Evolutionary conservation across 2,113 vertebrate genomes (phyloP).

Genomic region (Dasyornis broadbenti): DNA sequence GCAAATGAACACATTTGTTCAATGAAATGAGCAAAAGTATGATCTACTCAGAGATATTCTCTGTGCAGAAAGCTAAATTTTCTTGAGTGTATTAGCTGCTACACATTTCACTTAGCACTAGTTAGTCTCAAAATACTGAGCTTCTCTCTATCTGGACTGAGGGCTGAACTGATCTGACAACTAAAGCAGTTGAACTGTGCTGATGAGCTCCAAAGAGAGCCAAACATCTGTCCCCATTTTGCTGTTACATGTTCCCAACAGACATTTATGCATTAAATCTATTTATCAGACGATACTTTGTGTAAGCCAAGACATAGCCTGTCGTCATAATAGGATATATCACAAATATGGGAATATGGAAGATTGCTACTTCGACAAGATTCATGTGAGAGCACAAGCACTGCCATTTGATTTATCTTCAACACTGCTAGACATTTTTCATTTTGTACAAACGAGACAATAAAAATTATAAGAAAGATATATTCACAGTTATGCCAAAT

Average conservation of each 20-base stretch:
- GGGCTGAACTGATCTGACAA: conserved; percentile 25
- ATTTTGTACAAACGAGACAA: background rate
- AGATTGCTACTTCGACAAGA: background rate
- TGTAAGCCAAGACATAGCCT: conserved; percentile 46
- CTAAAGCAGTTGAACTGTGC: conserved; percentile 34
- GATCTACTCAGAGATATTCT: background rate
- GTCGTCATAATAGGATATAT: conserved; percentile 25
- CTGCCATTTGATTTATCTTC: background rate
- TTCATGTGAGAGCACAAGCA: background rate
- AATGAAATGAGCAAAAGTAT: background rate
- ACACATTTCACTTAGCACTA: background rate
- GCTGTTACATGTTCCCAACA: background rate
- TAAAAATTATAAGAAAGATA: background rate
- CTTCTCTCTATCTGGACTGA: background rate
- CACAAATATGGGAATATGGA: conserved; percentile 20
- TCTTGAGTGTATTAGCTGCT: background rate
- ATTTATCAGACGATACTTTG: conserved; percentile 53
- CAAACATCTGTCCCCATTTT: conserved; percentile 56
- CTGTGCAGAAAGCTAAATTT: background rate
- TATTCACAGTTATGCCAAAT: background rate
- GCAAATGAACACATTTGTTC: background rate
- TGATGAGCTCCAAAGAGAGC: conserved; percentile 50
- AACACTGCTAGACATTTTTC: background rate
- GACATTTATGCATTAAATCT: conserved; percentile 50
- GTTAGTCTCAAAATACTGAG: background rate